Conservation (phyloP, 2,113 vertebrate genomes). For the Xiphophorus couchianus region DNA sequence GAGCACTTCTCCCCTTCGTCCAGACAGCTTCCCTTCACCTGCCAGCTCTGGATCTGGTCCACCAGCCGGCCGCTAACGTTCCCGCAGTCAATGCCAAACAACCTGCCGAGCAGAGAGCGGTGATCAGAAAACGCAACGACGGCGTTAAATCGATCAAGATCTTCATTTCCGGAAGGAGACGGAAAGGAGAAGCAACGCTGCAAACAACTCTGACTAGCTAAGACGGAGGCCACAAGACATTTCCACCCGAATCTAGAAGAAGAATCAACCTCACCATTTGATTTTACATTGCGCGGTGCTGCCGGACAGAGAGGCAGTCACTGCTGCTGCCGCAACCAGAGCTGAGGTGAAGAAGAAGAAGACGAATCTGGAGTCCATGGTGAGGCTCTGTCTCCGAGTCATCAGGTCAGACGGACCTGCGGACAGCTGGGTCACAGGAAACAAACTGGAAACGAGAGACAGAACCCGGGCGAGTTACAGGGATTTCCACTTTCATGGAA, state of each 20-base stretch:
- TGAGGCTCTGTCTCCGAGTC: neutral
- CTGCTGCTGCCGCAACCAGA: conserved; percentile 33
- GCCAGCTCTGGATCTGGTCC: conserved; percentile 75
- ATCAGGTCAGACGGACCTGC: neutral
- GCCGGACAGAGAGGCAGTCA: conserved; percentile 36
- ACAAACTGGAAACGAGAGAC: neutral
- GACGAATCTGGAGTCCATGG: conserved; percentile 43
- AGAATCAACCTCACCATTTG: conserved; percentile 55
- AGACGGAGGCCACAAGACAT: no score
- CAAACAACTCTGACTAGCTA: no score
- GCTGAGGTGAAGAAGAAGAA: neutral
- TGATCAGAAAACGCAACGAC: no score
- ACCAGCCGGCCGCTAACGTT: conserved; percentile 53
- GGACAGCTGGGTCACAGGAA: conserved; percentile 38
- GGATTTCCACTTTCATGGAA: no score
- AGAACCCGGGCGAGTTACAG: no score
- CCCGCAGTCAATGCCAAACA: conserved; percentile 63
- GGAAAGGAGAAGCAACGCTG: no score
- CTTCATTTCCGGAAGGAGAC: no score
- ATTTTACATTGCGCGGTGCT: conserved; percentile 58
- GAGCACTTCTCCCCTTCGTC: conserved; percentile 63
- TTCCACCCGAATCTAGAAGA: no score
- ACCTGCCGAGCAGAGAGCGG: conserved; percentile 40
- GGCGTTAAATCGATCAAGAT: no score
- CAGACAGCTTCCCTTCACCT: conserved; percentile 50